phyloP scores from a whole-genome alignment of 2,113 vertebrate species.

The Danio rerio region GRCz12tu NC_133191.1:13015501-13016000 shows the following conservation, averaged over 20 bases:
- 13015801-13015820: slow-evolving; percentile 57
- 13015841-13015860: slow-evolving; percentile 55
- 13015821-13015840: slow-evolving; percentile 69
- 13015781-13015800: slow-evolving; percentile 56
- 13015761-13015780: slow-evolving; percentile 72
- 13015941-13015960: slow-evolving; percentile 8
- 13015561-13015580: not conserved
- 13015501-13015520: slow-evolving; percentile 51
- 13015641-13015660: not conserved
- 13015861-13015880: slow-evolving; percentile 62
- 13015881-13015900: slow-evolving; percentile 75
- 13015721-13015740: slow-evolving; percentile 63
- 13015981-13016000: not conserved
- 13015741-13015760: slow-evolving; percentile 61
- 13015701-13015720: not conserved
- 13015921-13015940: slow-evolving; percentile 52
- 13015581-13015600: not conserved
- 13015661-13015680: slow-evolving; percentile 1
- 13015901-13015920: slow-evolving; percentile 81
- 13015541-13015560: slow-evolving; percentile 15
- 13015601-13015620: not conserved
- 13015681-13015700: slow-evolving; percentile 24
- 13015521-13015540: slow-evolving; percentile 54
- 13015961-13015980: not conserved
- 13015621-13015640: not conserved